These are phyloP conservation scores for Pseudonaja textilis DNA, from an alignment of 2,113 vertebrate species.

Conservation along the genomic window DNA sequence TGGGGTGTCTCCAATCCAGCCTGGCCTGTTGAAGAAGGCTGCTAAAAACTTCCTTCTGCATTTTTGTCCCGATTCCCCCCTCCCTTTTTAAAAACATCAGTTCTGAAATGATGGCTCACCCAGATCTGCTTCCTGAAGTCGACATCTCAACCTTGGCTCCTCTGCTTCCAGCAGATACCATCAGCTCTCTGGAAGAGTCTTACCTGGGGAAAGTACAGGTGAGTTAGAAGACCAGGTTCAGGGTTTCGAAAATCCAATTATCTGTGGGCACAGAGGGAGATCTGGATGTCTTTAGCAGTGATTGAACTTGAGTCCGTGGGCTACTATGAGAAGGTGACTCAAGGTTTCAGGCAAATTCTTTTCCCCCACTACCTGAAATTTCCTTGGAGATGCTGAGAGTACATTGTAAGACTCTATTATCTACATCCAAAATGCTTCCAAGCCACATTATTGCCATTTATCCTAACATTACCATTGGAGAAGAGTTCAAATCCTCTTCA, in stretches of 20 bases:
- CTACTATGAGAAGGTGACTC: neutral
- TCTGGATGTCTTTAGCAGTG: neutral
- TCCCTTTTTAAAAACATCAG: constrained; percentile 60
- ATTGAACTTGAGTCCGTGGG: neutral
- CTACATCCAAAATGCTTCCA: too few species aligned
- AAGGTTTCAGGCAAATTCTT: too few species aligned
- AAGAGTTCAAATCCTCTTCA: too few species aligned
- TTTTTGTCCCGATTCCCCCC: neutral
- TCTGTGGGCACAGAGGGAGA: neutral
- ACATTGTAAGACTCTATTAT: too few species aligned
- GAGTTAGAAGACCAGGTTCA: constrained; percentile 4
- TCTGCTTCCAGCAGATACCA: constrained; percentile 80
- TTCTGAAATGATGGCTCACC: constrained; percentile 88
- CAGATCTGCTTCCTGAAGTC: constrained; percentile 81
- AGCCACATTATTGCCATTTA: too few species aligned
- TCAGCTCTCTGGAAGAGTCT: constrained; percentile 85
- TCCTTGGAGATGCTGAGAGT: too few species aligned
- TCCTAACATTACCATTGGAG: too few species aligned
- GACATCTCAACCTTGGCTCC: constrained; percentile 77
- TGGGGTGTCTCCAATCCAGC: neutral
- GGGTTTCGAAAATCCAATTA: neutral
- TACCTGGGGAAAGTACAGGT: constrained; percentile 88
- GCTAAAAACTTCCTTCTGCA: neutral
- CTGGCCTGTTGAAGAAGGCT: too few species aligned
- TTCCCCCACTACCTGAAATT: too few species aligned